These are phyloP conservation scores for Athetis lepigone DNA, from an alignment of 2,888 invertebrate genomes.

Conservation along the genomic window DNA sequence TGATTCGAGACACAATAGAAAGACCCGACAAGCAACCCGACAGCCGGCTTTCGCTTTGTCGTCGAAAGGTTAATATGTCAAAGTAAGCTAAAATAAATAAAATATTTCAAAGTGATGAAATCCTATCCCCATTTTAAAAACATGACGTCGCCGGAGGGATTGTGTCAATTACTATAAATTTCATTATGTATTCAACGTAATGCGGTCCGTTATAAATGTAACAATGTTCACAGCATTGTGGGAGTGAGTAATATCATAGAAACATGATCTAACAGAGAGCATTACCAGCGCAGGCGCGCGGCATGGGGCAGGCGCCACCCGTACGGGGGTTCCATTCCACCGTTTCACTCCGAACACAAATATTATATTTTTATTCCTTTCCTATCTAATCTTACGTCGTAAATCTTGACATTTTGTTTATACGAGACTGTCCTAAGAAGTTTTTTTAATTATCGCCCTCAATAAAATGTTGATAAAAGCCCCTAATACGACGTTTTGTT, in stretches of 20 bases:
- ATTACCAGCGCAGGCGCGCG: constrained; percentile 62
- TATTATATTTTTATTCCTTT: constrained; percentile 68
- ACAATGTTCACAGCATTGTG: constrained; percentile 32
- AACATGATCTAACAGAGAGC: constrained; percentile 51
- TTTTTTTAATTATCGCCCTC: constrained; percentile 61
- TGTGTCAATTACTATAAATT: constrained; percentile 43
- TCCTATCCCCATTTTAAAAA: constrained; percentile 16
- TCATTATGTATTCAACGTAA: constrained; percentile 34
- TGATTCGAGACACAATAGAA: too few relatives aligned
- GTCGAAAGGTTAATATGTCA: constrained; percentile 3
- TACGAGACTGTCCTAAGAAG: constrained; percentile 58
- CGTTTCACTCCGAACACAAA: constrained; percentile 57
- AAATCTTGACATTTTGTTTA: constrained; percentile 71
- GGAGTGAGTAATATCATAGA: constrained; percentile 48
- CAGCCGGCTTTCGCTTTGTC: too few relatives aligned
- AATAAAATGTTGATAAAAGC: constrained; percentile 63
- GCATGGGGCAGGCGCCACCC: constrained; percentile 79
- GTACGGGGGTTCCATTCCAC: constrained; percentile 63
- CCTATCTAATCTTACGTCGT: constrained; percentile 71
- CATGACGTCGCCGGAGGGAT: constrained; percentile 26
- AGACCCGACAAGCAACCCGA: too few relatives aligned
- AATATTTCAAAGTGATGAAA: neutral
- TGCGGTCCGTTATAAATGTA: constrained; percentile 31
- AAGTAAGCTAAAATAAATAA: constrained; percentile 5
- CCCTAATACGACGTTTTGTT: constrained; percentile 57